Evolutionary conservation across 2,797 vertebrate species (phyloP).

Genomic region (Poliocrania exsul): DNA sequence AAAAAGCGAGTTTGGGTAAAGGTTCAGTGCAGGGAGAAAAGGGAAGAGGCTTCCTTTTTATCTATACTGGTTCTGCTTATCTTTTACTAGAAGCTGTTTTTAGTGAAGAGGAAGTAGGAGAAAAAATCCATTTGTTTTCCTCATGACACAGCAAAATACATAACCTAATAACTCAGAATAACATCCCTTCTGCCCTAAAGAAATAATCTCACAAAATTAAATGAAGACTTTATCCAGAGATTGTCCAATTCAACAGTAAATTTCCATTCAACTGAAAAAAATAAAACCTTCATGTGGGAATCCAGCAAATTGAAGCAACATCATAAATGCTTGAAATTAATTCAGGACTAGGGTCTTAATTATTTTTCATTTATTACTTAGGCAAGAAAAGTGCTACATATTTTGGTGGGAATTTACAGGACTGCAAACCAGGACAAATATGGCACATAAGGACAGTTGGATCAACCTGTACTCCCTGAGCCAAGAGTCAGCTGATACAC

Average conservation of each 20-base stretch:
- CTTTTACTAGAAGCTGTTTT: slow-evolving; percentile 55
- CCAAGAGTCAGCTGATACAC: not conserved
- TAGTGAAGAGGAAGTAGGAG: slow-evolving; percentile 61
- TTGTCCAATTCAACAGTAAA: slow-evolving; percentile 46
- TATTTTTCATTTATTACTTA: not conserved
- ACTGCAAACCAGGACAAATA: not conserved
- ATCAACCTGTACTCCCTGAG: not conserved
- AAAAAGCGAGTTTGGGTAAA: slow-evolving; percentile 36
- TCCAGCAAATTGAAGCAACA: not conserved
- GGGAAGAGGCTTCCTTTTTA: slow-evolving; percentile 54
- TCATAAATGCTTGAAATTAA: not conserved
- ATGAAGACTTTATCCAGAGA: slow-evolving; percentile 43
- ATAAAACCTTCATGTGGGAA: slow-evolving; percentile 14
- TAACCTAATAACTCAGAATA: slow-evolving; percentile 53
- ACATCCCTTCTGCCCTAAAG: slow-evolving; percentile 59
- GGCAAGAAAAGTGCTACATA: not conserved
- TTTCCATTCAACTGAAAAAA: slow-evolving; percentile 36
- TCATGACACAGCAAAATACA: slow-evolving; percentile 58
- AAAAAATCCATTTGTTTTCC: slow-evolving; percentile 58
- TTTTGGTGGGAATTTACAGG: not conserved
- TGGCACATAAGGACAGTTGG: not conserved
- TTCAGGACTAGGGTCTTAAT: not conserved
- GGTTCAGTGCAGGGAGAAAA: slow-evolving; percentile 45
- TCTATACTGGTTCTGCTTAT: slow-evolving; percentile 63
- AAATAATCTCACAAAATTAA: slow-evolving; percentile 65